Evolutionary conservation across 2,113 vertebrate species (phyloP), one percentile per base, ranked within the genome.

Genomic region (Oreochromis aureus): DNA sequence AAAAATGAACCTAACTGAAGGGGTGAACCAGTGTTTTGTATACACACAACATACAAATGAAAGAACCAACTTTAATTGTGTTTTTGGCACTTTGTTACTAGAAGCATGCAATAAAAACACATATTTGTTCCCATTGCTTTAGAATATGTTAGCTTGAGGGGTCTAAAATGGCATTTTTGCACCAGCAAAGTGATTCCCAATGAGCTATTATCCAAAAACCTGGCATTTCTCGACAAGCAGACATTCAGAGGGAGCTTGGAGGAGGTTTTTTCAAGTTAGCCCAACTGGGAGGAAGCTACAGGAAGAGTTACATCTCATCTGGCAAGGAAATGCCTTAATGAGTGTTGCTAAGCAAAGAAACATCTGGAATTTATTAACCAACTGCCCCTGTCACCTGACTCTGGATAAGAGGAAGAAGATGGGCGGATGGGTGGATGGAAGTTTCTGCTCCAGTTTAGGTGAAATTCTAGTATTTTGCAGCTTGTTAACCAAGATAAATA

Each of bases 41-140:
- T 36, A 36, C 2, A 36, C 34, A 36, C 34, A 36, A 36, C 34
- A 36, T 36, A 36, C 34, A 36, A 36, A 1, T 36, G 7, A 36
- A 36, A 36, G 34, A 36, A 36, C 7, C 34, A 36, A 36, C 34
- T 36, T 36, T 36, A 36, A 8, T 36, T 36, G 34, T 36, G 5
- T 36, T 3, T 36, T 36, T 36, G 6, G 34, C 34, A 36, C 34
- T 36, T 36, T 36, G 34, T 36, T 7, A 36, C 32, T 6, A 34
- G 32, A 34, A 34, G 32, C 32, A 5, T 34, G 6, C 32, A 34
- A 34, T 34, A 34, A 66, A 66, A 66, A 66, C 0, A 0, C 32
- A 66, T 39, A 39, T 66, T 66, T 66, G 18, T 66, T 66, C 10
- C 61, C 32, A 39, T 12, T 39, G 6, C 32, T 66, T 66, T n/a